Percentiles rank a stretch among this genome's conserved stretches.
Conservation (phyloP, 2,888 invertebrate species). For the Luperina nickerlii region DNA sequence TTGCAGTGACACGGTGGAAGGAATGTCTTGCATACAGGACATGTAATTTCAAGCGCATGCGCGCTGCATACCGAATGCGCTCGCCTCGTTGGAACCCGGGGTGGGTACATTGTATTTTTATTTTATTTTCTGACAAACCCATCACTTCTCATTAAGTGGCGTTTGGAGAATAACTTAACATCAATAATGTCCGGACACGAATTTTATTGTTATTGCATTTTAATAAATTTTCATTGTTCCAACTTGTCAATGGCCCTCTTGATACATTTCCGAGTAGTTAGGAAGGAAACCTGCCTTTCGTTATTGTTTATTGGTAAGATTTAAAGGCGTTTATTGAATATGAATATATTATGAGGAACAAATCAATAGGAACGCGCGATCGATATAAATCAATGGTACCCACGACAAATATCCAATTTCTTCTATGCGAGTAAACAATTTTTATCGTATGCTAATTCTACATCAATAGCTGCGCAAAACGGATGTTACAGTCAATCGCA, state of each 20-base stretch:
- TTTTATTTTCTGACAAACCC: conserved; percentile 89
- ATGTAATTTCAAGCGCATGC: conserved; percentile 86
- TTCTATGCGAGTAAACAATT: conserved; percentile 7
- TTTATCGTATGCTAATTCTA: conserved; percentile 29
- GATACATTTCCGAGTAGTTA: conserved; percentile 81
- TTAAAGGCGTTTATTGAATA: conserved; percentile 64
- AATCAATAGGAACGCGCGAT: conserved; percentile 1
- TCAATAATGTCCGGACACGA: conserved; percentile 89
- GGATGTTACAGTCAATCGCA: conserved; percentile 57
- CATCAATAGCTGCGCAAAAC: conserved; percentile 33
- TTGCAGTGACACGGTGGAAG: conserved; percentile 73
- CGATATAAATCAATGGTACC: conserved; percentile 11
- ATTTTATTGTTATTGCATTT: conserved; percentile 90
- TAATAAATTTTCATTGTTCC: conserved; percentile 89
- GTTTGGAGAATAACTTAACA: conserved; percentile 90
- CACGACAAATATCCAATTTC: conserved; percentile 21
- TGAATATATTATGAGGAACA: conserved; percentile 44
- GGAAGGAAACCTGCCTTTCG: conserved; percentile 84
- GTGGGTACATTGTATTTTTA: conserved; percentile 85
- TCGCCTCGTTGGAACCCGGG: conserved; percentile 78
- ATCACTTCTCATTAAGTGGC: conserved; percentile 90
- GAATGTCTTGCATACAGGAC: conserved; percentile 87
- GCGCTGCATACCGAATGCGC: conserved; percentile 85
- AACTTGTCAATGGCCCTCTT: conserved; percentile 79
- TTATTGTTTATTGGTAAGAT: conserved; percentile 76